Base-by-base conservation (phyloP, 2,797 vertebrate genomes). In the Siniperca scherzeri region DNA sequence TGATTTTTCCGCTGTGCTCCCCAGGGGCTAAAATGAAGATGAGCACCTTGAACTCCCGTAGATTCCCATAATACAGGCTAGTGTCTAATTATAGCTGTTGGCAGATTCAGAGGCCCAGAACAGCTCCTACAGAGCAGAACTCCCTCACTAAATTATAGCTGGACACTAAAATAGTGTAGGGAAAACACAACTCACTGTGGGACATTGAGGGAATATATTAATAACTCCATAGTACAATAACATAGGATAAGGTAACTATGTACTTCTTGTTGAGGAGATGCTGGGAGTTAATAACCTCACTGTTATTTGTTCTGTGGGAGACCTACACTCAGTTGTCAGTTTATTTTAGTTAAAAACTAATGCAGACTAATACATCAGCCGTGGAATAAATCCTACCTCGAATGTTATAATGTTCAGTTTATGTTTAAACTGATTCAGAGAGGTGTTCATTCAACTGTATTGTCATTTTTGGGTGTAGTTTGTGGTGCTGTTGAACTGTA, bases 31-130 rank as follows among this genome's bases (percentile, higher is more conserved):
- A 75, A 83, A 87, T 74, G 87, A 89, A 90, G 91, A 92, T 93
- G 92, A 93, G 89, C 91, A 93, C 93, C 86, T 93, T 91, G 88
- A 89, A 88, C 83, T 77, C 83, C 71, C 10, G 52, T 48, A 90
- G 82, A 91, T 86, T 87, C 82, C 71, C 77, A 82, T 91, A 92
- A 91, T 88, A 86, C 84, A 36, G 36, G 36, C 36, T 36, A 74
- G 72, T 30, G 86, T 90, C 89, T 93, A 93, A 93, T 93, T 91
- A 92, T 91, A 90, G 85, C 87, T 86, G 82, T 46, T 89, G 91
- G 91, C 87, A 85, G 72, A 85, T 48, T 80, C 48, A 77, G 77
- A 75, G 27, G n/a, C 69, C 72, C 67, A 27, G 70, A 78, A 76
- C 48, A 73, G 67, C 44, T 88, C 74, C 78, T 65, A 61, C 67